Base-by-base conservation (phyloP, 2,888 invertebrate genomes). In the Selenia dentaria region DNA sequence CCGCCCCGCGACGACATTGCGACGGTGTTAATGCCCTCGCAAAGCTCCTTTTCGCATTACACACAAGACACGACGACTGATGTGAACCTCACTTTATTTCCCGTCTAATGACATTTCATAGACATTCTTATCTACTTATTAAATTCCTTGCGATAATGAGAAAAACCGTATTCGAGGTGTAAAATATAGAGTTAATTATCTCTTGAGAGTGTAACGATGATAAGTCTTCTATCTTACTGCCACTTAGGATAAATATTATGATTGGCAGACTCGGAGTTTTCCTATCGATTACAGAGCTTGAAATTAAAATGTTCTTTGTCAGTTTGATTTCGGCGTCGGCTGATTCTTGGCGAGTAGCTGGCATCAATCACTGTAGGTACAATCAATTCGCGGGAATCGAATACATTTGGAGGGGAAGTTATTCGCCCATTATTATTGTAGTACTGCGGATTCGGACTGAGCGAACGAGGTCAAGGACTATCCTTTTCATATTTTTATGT, bases 11-110 rank as follows among this genome's bases (percentile, higher is more conserved):
- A 32, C 65, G 59, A 65, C 67, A 70, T 65, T 72, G 70, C 70
- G 70, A 57, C 67, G 69, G 67, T 72, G 74, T 70, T 70, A 74
- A 74, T 73, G 69, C 69, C 72, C 74, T 71, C 54, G 54, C 46
- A 43, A 45, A 62, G 57, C 58, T 51, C 61, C 56, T 57, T 62
- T 57, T 57, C 51, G 42, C 35, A 53, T 54, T 40, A 50, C 41
- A 41, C 33, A 20, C 5, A 10, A 43, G 46, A 43, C 28, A 28
- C 34, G 51, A 18, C 42, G 32, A 36, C 22, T 8, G 8, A 8
- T 38, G 45, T 35, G 43, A 42, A 40, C 29, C 25, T 49, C 36
- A 18, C 37, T 20, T 34, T 39, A 32, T 38, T 50, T 25, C 22
- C 31, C 31, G 28, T 47, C 42, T 32, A 27, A 14, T 31, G 16